A percentile compares a stretch with the other conserved stretches of the same genome.
Conservation (phyloP, 2,888 invertebrate genomes). For the Anticlea derivata region DNA sequence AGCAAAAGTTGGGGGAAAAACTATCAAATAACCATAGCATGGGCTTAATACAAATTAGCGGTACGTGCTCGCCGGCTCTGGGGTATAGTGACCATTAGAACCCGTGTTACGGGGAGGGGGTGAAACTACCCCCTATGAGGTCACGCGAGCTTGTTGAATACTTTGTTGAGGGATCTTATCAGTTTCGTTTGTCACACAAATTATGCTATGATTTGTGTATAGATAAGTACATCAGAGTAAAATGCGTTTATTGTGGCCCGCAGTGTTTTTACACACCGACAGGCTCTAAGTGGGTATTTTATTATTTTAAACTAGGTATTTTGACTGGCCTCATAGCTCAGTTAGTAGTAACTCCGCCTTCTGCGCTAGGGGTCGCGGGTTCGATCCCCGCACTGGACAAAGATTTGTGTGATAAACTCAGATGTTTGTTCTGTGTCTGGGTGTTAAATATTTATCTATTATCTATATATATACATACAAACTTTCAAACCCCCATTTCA, state of each 20-base stretch:
- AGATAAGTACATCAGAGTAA: not conserved
- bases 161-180: conserved; percentile 10
- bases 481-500: too few relatives aligned
- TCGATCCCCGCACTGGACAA: too few relatives aligned
- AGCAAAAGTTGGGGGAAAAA: conserved; percentile 9
- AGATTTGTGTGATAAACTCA: too few relatives aligned
- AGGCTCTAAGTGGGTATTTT: too few relatives aligned
- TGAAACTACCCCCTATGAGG: conserved; percentile 6
- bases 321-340: too few relatives aligned
- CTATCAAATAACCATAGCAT: conserved; percentile 18
- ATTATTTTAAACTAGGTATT: too few relatives aligned
- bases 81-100: conserved; percentile 18
- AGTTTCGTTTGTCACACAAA: conserved; percentile 1
- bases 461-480: too few relatives aligned
- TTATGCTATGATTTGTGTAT: conserved; percentile 13
- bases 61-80: conserved; percentile 8
- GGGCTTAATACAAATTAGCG: conserved; percentile 21
- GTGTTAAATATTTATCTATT: too few relatives aligned
- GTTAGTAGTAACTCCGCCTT: too few relatives aligned
- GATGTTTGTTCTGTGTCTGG: too few relatives aligned
- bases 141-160: conserved; percentile 25
- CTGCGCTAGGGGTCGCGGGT: too few relatives aligned
- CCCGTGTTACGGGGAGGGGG: conserved; percentile 10
- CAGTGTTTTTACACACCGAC: conserved; percentile 4
- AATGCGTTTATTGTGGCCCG: not conserved